A percentile compares a stretch with the other conserved stretches of the same genome.
These are phyloP conservation scores for Eleutherodactylus coqui DNA, from an alignment of 2,797 vertebrate genomes.

Conservation along the genomic window DNA sequence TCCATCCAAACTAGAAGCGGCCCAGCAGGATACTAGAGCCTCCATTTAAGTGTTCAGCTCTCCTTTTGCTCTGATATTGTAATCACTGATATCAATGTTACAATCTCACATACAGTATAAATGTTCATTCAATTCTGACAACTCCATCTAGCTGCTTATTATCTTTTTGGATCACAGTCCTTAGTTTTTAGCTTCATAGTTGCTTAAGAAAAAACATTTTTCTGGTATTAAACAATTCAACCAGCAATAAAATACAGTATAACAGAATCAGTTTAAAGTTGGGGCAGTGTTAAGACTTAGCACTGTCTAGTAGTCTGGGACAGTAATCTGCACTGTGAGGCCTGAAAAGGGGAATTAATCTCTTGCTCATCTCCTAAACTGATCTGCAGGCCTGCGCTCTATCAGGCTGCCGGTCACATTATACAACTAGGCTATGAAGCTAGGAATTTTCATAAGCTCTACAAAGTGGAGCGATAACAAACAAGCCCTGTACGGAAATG, in stretches of 20 bases:
- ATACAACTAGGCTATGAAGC: conserved; percentile 30
- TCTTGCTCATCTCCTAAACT: conserved; percentile 15
- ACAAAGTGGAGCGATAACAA: conserved; percentile 50
- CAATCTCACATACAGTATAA: too few relatives aligned
- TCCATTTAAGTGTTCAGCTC: too few relatives aligned
- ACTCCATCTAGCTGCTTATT: neutral
- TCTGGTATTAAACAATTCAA: neutral
- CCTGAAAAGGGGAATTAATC: conserved; percentile 30
- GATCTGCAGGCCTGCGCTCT: conserved; percentile 36
- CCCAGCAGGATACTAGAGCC: too few relatives aligned
- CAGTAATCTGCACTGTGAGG: conserved; percentile 4
- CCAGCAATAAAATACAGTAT: too few relatives aligned
- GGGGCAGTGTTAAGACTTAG: neutral
- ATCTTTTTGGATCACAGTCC: neutral
- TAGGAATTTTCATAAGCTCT: conserved; percentile 40
- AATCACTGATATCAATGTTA: too few relatives aligned
- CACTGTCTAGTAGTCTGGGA: conserved; percentile 3
- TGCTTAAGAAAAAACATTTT: neutral
- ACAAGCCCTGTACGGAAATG: conserved; percentile 38
- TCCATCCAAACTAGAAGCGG: too few relatives aligned
- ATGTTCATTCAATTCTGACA: too few relatives aligned
- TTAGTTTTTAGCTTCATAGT: neutral
- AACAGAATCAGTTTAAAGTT: neutral
- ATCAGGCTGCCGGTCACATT: conserved; percentile 32
- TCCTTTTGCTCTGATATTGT: too few relatives aligned